Evolutionary conservation across 2,888 invertebrate species (phyloP), one percentile per base, ranked within the genome.

Genomic region (Osmoderma eremita): DNA sequence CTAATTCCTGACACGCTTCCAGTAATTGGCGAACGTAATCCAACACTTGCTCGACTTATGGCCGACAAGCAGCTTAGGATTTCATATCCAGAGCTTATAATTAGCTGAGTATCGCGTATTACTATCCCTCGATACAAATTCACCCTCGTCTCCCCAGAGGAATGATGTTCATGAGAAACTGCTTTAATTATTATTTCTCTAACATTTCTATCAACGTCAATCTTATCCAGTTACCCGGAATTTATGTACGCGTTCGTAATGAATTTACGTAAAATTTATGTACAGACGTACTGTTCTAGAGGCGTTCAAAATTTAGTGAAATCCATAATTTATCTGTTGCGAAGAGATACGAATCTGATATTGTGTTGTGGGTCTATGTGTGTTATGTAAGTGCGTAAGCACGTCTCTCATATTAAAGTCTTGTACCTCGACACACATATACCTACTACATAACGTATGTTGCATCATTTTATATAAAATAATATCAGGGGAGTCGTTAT

Each of bases 21-120:
- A 72, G 78, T 80, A 81, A 81, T 81, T 81, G 81, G 79, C 79
- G 77, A 74, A 74, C 74, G 81, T 80, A 80, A 81, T 79, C 80
- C 79, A 77, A 79, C 80, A 78, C 80, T 78, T 76, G 76, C 73
- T 69, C 77, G 74, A 73, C 76, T 76, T 74, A 70, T 70, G 72
- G 73, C 72, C 74, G 75, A 76, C 75, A 81, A 79, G 79, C 78
- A 77, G 81, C 80, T 81, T 80, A 80, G 78, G 77, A 79, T 79
- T 80, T 78, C 79, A 77, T 78, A 77, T 73, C 73, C 73, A 72
- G 73, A 67, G 69, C 68, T 70, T 70, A 73, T 74, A 74, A 75
- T 75, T 75, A 74, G 73, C 72, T 67, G 70, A 70, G 72, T 71
- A 72, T 71, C 70, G 70, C 69, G 67, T 69, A 65, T 64, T 67